These are phyloP conservation scores for Aythya fuligula DNA, from an alignment of 2,797 vertebrate species.

Conservation along the genomic window DNA sequence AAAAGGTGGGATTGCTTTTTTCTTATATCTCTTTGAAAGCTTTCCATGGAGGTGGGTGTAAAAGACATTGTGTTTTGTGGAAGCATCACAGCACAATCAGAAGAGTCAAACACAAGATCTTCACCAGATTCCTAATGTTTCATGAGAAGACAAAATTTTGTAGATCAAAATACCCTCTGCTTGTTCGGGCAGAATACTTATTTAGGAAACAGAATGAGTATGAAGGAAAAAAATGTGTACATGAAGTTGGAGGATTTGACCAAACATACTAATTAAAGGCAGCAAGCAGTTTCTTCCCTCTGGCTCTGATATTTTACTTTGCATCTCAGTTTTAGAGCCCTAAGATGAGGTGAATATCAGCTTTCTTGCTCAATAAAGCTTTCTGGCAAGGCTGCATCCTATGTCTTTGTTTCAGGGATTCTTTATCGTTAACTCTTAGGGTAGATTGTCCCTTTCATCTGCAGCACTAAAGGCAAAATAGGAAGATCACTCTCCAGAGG, in stretches of 20 bases:
- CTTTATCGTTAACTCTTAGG: background rate
- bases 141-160: background rate
- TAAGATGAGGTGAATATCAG: background rate
- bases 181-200: background rate
- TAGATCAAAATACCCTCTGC: background rate
- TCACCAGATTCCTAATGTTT: background rate
- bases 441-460: background rate
- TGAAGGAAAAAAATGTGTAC: background rate
- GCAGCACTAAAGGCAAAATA: background rate
- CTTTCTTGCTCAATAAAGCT: background rate
- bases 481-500: background rate
- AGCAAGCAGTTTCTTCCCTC: background rate
- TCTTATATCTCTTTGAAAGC: background rate
- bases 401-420: background rate
- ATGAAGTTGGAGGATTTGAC: background rate
- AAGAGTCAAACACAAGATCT: background rate
- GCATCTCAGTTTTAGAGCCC: background rate
- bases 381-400: background rate
- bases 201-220: background rate
- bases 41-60: background rate
- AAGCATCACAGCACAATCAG: background rate
- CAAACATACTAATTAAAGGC: background rate
- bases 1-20: conserved; percentile 83
- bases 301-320: background rate
- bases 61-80: background rate